phyloP scores from a whole-genome alignment of 2,797 vertebrate genomes.

The Clarias pachynema region DNA sequence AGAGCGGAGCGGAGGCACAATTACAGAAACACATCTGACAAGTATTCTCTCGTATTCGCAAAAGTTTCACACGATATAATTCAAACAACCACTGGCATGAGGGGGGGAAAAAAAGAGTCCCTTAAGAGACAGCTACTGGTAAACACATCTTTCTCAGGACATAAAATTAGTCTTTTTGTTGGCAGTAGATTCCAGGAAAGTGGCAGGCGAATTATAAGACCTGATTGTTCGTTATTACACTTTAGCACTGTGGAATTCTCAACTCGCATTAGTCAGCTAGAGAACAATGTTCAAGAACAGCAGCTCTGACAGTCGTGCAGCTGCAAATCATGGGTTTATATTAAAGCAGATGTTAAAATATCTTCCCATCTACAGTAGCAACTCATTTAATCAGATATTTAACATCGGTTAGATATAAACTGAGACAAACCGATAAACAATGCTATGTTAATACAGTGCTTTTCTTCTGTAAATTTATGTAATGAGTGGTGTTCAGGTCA shows the following conservation, averaged over 20 bases:
- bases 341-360: neutral
- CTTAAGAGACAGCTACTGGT: conserved; percentile 24
- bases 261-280: neutral
- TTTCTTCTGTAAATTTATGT: neutral
- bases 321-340: neutral
- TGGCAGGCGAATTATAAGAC: conserved; percentile 17
- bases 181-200: conserved; percentile 32
- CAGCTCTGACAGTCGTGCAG: neutral
- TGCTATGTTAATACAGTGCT: neutral
- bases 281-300: neutral
- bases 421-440: neutral
- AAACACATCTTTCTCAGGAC: conserved; percentile 41
- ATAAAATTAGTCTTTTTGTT: conserved; percentile 45
- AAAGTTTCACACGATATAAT: conserved; percentile 63
- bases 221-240: conserved; percentile 21
- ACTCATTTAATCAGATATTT: neutral
- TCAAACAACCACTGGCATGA: conserved; percentile 45
- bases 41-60: conserved; percentile 69
- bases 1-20: conserved; percentile 64
- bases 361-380: neutral
- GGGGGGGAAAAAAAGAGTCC: neutral
- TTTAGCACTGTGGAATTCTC: neutral
- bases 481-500: no score
- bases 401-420: neutral
- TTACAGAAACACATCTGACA: neutral